These are phyloP conservation scores for Drosophila tripunctata DNA, from an alignment of 2,888 invertebrate genomes.

Conservation along the genomic window DNA sequence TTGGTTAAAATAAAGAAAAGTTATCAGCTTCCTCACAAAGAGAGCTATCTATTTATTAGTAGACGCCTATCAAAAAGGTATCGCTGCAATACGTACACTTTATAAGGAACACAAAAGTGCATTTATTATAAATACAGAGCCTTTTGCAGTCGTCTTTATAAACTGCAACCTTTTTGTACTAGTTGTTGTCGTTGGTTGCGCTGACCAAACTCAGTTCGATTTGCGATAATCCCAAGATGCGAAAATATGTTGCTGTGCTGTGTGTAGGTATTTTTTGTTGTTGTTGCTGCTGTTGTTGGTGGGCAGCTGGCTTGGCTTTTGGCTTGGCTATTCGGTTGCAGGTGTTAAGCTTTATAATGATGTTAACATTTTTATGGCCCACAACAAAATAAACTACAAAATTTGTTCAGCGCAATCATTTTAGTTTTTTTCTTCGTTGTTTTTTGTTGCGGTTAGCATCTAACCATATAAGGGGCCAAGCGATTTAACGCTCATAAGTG, in stretches of 20 bases:
- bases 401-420: slow-evolving; percentile 66
- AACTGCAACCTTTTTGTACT: background rate
- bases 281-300: too few relatives aligned
- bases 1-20: too few relatives aligned
- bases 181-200: slow-evolving; percentile 24
- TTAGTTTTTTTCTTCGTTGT: slow-evolving; percentile 10
- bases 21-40: too few relatives aligned
- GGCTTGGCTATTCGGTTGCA: slow-evolving; percentile 55
- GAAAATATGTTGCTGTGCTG: slow-evolving; percentile 48
- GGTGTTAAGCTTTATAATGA: slow-evolving; percentile 76
- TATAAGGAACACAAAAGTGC: too few relatives aligned
- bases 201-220: slow-evolving; percentile 62
- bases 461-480: slow-evolving; percentile 52
- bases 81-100: too few relatives aligned
- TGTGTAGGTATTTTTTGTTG: slow-evolving; percentile 19
- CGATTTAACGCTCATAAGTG: slow-evolving; percentile 38
- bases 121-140: background rate
- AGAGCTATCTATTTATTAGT: too few relatives aligned
- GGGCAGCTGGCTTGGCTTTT: slow-evolving; percentile 37
- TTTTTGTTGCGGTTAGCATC: slow-evolving; percentile 30
- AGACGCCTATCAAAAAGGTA: too few relatives aligned
- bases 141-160: background rate
- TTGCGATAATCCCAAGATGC: slow-evolving; percentile 72
- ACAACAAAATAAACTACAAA: slow-evolving; percentile 69
- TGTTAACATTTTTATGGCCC: slow-evolving; percentile 74